A percentile compares a stretch with the other conserved stretches of the same genome.
Conservation (phyloP, 2,113 vertebrate genomes). For the Callipepla squamata region DNA sequence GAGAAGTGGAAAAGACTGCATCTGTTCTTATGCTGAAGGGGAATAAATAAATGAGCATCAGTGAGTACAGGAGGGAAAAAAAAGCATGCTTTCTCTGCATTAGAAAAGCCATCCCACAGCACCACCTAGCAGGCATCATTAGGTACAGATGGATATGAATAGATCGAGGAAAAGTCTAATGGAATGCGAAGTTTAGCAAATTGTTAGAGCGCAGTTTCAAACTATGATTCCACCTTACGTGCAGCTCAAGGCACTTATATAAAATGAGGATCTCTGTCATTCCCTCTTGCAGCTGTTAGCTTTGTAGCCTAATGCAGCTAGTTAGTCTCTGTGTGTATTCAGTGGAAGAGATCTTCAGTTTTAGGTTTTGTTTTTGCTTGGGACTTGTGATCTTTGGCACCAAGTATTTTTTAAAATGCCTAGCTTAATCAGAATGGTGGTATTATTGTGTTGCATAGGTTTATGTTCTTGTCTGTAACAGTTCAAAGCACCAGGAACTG, state of each 20-base stretch:
- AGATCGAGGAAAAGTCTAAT: background rate
- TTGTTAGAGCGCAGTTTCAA: background rate
- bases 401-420: background rate
- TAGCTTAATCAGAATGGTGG: background rate
- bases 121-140: conserved; percentile 60
- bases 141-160: background rate
- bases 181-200: background rate
- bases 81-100: background rate
- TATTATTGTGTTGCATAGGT: background rate
- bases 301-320: background rate
- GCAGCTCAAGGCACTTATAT: background rate
- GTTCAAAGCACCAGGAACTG: background rate
- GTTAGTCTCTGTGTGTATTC: background rate
- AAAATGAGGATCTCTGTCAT: background rate
- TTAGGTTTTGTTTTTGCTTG: background rate
- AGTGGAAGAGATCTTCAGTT: background rate
- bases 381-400: background rate
- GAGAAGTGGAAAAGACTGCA: background rate
- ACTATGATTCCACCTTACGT: background rate
- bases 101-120: conserved; percentile 58
- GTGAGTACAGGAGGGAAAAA: background rate
- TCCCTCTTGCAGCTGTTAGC: background rate
- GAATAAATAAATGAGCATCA: background rate
- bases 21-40: background rate
- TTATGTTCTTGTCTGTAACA: background rate